phyloP scores from a whole-genome alignment of 2,113 vertebrate genomes.

The Bettongia penicillata region DNA sequence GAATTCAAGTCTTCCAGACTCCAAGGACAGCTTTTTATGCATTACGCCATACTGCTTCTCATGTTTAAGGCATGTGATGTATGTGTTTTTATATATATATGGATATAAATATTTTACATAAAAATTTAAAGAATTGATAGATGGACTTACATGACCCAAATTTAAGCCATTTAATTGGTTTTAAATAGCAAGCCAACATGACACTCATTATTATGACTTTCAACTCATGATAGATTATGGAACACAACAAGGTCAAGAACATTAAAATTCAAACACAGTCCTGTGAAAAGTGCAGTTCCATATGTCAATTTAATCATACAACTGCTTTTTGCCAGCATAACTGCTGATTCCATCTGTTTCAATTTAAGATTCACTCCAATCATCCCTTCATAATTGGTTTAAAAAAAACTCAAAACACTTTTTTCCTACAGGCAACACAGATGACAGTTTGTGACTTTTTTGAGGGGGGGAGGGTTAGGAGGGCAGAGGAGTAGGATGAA shows the following conservation, averaged over 20 bases:
- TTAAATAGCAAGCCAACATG: constrained; percentile 43
- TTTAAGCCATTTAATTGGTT: constrained; percentile 28
- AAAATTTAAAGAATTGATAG: not conserved
- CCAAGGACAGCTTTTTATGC: not conserved
- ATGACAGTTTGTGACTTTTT: constrained; percentile 6
- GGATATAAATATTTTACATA: not conserved
- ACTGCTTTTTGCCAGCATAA: not conserved
- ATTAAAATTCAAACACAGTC: constrained; percentile 44
- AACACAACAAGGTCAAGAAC: constrained; percentile 21
- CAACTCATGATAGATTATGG: constrained; percentile 16
- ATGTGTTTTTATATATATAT: not conserved
- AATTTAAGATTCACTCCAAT: not conserved
- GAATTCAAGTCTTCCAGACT: not conserved
- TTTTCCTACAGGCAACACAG: not conserved
- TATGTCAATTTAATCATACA: constrained; percentile 18
- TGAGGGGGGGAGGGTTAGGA: not conserved
- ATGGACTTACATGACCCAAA: not conserved
- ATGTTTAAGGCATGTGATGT: constrained; percentile 29
- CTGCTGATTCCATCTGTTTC: constrained; percentile 29
- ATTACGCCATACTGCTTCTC: not conserved
- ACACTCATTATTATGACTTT: constrained; percentile 39
- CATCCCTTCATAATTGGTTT: not conserved
- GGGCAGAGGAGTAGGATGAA: not conserved
- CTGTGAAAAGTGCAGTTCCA: constrained; percentile 9
- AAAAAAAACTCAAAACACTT: not conserved